A percentile compares a stretch with the other conserved stretches of the same genome.
phyloP scores from a whole-genome alignment of 2,113 vertebrate genomes.

The Protobothrops mucrosquamatus region DNA sequence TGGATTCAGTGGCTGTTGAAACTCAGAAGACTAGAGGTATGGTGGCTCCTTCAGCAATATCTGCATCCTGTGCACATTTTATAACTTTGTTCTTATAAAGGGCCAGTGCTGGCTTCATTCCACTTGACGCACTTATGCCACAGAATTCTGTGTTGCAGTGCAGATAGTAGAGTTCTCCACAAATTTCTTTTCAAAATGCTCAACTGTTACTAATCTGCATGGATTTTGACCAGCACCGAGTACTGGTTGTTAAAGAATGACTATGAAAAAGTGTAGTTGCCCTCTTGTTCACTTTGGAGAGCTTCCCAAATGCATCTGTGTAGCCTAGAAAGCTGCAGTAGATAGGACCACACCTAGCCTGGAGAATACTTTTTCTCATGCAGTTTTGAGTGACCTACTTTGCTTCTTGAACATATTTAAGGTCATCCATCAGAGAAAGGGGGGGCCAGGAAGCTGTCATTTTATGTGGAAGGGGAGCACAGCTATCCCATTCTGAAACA shows the following conservation, averaged over 20 bases:
- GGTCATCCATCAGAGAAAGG: not conserved
- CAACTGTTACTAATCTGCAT: not conserved
- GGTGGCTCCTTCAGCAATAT: fast-evolving
- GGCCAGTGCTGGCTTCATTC: not conserved
- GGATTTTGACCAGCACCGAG: not conserved
- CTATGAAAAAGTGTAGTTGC: not conserved
- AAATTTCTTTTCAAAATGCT: not conserved
- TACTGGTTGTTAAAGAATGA: not conserved
- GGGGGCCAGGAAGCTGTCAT: not conserved
- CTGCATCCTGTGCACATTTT: not conserved
- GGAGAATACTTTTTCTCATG: not conserved
- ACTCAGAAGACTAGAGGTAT: conserved; percentile 72
- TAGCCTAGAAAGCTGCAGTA: not conserved
- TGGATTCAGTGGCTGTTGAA: conserved; percentile 59
- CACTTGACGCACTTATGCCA: not conserved
- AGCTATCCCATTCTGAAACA: not conserved
- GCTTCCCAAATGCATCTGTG: not conserved
- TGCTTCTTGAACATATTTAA: not conserved
- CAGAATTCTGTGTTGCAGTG: not conserved
- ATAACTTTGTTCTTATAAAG: not conserved
- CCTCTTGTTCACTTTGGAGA: not conserved
- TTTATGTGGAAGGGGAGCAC: not conserved
- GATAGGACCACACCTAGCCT: not conserved
- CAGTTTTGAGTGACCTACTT: not conserved
- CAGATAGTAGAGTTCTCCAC: not conserved